Conservation (phyloP, 2,113 vertebrate species). For the Erythrocercus mccallii region DNA sequence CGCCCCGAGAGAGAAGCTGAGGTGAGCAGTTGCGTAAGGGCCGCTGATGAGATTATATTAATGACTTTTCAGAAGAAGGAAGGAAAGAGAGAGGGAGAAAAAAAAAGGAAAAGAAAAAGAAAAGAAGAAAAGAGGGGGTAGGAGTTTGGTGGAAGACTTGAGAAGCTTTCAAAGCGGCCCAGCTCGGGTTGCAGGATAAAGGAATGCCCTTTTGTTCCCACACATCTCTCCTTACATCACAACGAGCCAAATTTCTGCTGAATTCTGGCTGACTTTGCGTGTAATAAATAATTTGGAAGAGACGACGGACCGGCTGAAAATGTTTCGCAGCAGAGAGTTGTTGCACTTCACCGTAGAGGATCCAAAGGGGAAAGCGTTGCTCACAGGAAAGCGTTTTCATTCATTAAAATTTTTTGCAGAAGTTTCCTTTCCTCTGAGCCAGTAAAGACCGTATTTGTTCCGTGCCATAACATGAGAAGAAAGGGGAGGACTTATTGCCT, state of each 20-base stretch:
- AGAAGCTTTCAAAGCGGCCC: conserved; percentile 61
- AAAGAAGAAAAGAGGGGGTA: background rate
- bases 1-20: conserved; percentile 45
- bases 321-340: background rate
- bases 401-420: background rate
- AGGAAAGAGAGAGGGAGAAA: background rate
- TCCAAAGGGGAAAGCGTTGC: background rate
- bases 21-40: conserved; percentile 70
- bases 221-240: conserved; percentile 76
- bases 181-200: conserved; percentile 74
- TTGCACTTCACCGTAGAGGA: background rate
- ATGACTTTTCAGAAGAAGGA: background rate
- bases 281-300: conserved; percentile 26
- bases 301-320: background rate
- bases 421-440: background rate
- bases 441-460: background rate
- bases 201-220: conserved; percentile 75
- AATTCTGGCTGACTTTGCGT: conserved; percentile 47
- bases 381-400: background rate
- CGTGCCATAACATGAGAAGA: background rate
- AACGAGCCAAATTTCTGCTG: conserved; percentile 59
- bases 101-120: fast-evolving
- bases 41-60: conserved; percentile 61
- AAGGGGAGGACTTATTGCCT: background rate
- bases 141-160: conserved; percentile 56